phyloP scores from a whole-genome alignment of 1,140 invertebrate species.

The Papilio machaon region DNA sequence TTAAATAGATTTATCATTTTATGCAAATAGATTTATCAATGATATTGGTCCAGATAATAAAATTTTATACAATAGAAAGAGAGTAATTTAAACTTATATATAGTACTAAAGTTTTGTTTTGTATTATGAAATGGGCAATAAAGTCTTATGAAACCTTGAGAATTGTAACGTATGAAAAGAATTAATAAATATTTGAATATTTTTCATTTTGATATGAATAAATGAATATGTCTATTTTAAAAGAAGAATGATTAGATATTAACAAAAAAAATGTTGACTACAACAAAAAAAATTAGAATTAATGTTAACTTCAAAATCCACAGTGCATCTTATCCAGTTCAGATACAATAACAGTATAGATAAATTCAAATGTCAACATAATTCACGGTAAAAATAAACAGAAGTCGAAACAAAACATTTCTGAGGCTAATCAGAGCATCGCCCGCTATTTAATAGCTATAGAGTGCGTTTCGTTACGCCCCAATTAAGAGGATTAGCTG shows the following conservation, averaged over 20 bases:
- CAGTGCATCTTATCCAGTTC: not conserved
- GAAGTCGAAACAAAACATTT: slow-evolving; percentile 34
- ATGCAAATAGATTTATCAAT: slow-evolving; percentile 4
- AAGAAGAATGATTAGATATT: not conserved
- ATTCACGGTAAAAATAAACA: slow-evolving; percentile 10
- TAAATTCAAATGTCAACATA: slow-evolving; percentile 21
- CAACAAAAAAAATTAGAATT: not conserved
- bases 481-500: slow-evolving; percentile 35
- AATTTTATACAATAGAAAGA: not conserved
- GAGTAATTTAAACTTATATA: not conserved
- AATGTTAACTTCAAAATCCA: not conserved
- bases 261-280: not conserved
- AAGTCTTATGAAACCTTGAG: not conserved
- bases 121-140: not conserved
- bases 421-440: slow-evolving; percentile 21
- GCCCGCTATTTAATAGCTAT: slow-evolving; percentile 16
- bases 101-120: not conserved
- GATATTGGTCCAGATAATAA: not conserved
- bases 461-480: slow-evolving; percentile 31
- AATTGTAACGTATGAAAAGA: not conserved
- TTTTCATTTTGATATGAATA: not conserved
- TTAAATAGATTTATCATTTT: no score
- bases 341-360: not conserved
- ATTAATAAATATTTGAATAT: not conserved
- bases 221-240: not conserved